Base-by-base conservation (phyloP, 2,113 vertebrate species). In the Peromyscus polionotus region DNA sequence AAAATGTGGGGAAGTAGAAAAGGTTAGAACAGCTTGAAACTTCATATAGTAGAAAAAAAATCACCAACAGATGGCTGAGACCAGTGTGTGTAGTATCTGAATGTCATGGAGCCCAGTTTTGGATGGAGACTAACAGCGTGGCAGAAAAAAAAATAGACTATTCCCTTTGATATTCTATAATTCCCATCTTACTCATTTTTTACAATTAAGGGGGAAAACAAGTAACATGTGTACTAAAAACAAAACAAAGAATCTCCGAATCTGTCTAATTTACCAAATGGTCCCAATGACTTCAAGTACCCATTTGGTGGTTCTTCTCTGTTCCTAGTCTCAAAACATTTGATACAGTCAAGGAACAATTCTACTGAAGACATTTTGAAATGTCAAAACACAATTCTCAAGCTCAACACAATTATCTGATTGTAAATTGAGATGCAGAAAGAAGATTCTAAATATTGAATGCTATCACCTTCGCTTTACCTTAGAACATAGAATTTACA, bases 1-100 rank as follows among this genome's bases (percentile, higher is more conserved):
- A 68, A 13, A 89, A 77, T 17, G 39, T 61, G 76, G 79, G 70
- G 79, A 88, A 97, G 73, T 28, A 39, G 68, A 61, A 95, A 94
- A 97, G 76, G 85, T 73, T 90, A 93, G 61, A 96, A 94, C 88
- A 96, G 85, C 88, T 94, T 96, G 95, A 93, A 86, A 89, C 91
- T 88, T 95, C 91, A 65, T 59, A 33, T 45, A 91, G 91, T 42
- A 68, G 86, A 54, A 95, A 96, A 93, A 61, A 92, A 54, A 63
- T 95, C 81, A 83, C 72, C 8, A 57, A 76, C 94, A 97, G 95
- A 96, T 97, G 96, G 86, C 59, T 54, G 89, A 75, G 67, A 68
- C 81, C 95, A 89, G 72, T 81, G 67, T 95, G 96, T 90, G 45
- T 67, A 70, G 95, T 36, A 77, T 89, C 36, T 94, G 93, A 97